Conservation (phyloP, 53 echinoderm and acorn worm species). For the Holothuria scabra region DNA sequence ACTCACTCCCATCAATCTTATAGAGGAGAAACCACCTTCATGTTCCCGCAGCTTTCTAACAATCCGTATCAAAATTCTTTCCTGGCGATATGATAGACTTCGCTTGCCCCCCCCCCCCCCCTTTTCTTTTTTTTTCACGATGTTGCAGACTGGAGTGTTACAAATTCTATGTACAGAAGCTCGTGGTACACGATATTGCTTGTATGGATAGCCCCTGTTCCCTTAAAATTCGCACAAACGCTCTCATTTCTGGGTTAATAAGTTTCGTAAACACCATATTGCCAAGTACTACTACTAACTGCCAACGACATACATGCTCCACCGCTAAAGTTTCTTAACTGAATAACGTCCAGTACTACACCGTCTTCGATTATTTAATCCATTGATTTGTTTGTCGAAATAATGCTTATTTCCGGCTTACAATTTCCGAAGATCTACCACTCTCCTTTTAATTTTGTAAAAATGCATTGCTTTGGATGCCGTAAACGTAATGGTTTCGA, state of each 20-base stretch:
- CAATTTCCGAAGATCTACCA: too few relatives aligned
- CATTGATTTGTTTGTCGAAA: too few relatives aligned
- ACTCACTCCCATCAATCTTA: slow-evolving; percentile 15
- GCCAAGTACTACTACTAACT: too few relatives aligned
- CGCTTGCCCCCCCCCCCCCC: background rate
- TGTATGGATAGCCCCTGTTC: background rate
- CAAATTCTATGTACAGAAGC: slow-evolving; percentile 10
- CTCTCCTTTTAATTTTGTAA: too few relatives aligned
- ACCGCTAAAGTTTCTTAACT: too few relatives aligned
- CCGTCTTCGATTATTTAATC: too few relatives aligned
- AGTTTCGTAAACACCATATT: too few relatives aligned
- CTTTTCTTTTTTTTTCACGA: background rate
- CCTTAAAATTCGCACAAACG: slow-evolving; percentile 27
- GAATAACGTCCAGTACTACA: too few relatives aligned
- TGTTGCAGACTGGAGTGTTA: background rate
- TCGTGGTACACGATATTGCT: background rate
- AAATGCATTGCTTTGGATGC: too few relatives aligned
- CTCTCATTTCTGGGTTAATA: background rate
- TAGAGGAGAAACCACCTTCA: slow-evolving; percentile 39
- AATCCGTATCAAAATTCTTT: slow-evolving; percentile 10
- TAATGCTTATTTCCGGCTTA: too few relatives aligned
- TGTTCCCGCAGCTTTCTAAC: slow-evolving; percentile 13
- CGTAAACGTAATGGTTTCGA: too few relatives aligned
- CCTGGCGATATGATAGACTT: slow-evolving; percentile 4
- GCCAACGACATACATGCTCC: too few relatives aligned